Percentiles rank a stretch among this genome's conserved stretches.
phyloP scores from a whole-genome alignment of 2,113 vertebrate species.

The Gadus chalcogrammus region DNA sequence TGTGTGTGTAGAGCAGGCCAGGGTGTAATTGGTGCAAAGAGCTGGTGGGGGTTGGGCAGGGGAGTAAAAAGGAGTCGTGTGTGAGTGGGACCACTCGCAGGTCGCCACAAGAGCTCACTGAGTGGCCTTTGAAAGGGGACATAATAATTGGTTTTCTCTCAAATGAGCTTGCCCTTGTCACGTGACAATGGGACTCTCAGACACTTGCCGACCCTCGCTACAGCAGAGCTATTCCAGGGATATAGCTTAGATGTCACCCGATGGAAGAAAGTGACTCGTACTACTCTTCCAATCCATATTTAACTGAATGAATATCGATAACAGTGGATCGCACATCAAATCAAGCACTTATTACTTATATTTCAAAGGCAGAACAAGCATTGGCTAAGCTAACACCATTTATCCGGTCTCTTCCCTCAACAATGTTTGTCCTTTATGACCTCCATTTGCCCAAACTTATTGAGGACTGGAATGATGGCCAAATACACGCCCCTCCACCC shows the following conservation, averaged over 20 bases:
- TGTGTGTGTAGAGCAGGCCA: slow-evolving; percentile 1
- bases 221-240: too few relatives aligned
- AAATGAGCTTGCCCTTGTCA: slow-evolving; percentile 34
- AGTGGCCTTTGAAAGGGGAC: slow-evolving; percentile 58
- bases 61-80: slow-evolving; percentile 52
- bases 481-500: slow-evolving; percentile 12
- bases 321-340: too few relatives aligned
- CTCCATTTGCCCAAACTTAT: slow-evolving; percentile 84
- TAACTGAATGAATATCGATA: too few relatives aligned
- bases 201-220: slow-evolving; percentile 52
- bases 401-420: slow-evolving; percentile 67
- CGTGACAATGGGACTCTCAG: slow-evolving; percentile 25
- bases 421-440: slow-evolving; percentile 78
- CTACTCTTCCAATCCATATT: too few relatives aligned
- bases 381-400: slow-evolving; percentile 72
- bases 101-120: slow-evolving; percentile 46
- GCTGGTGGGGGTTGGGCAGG: slow-evolving; percentile 35
- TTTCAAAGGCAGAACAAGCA: too few relatives aligned
- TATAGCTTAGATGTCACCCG: too few relatives aligned
- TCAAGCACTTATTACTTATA: too few relatives aligned
- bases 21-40: slow-evolving; percentile 44
- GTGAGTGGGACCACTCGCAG: slow-evolving; percentile 52
- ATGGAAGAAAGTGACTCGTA: too few relatives aligned
- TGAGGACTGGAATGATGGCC: slow-evolving; percentile 71
- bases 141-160: slow-evolving; percentile 60